Evolutionary conservation across 2,113 vertebrate genomes (phyloP).

Genomic region (Pterophyllum scalare): DNA sequence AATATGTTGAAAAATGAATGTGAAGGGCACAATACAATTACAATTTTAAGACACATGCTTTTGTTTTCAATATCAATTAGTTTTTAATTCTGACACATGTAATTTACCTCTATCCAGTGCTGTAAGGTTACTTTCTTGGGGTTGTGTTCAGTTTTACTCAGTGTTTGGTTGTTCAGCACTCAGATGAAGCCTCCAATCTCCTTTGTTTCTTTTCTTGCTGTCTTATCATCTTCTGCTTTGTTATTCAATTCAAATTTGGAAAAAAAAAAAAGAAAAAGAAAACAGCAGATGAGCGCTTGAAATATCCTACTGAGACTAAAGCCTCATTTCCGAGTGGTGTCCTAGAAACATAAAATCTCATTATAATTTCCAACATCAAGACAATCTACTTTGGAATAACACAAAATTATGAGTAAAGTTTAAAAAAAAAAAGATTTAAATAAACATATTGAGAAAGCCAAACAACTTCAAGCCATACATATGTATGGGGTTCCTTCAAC

Average conservation of each 20-base stretch:
- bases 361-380: constrained; percentile 84
- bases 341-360: constrained; percentile 86
- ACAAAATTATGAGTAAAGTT: constrained; percentile 78
- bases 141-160: constrained; percentile 18
- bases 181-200: constrained; percentile 52
- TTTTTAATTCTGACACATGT: neutral
- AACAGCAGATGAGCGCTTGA: constrained; percentile 68
- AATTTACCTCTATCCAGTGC: neutral
- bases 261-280: constrained; percentile 49
- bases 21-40: neutral
- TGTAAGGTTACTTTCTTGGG: neutral
- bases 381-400: constrained; percentile 79
- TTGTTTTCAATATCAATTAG: neutral
- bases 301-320: constrained; percentile 80
- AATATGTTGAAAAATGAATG: neutral
- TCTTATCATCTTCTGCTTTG: constrained; percentile 76
- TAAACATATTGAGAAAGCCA: constrained; percentile 78
- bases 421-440: constrained; percentile 80
- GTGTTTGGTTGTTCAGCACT: constrained; percentile 38
- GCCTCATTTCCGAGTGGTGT: constrained; percentile 80
- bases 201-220: constrained; percentile 63
- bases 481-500: constrained; percentile 72
- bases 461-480: constrained; percentile 78
- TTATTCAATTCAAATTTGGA: constrained; percentile 71
- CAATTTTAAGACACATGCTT: neutral